Evolutionary conservation across 2,113 vertebrate genomes (phyloP), one percentile per base, ranked within the genome.

Genomic region (Indri indri): DNA sequence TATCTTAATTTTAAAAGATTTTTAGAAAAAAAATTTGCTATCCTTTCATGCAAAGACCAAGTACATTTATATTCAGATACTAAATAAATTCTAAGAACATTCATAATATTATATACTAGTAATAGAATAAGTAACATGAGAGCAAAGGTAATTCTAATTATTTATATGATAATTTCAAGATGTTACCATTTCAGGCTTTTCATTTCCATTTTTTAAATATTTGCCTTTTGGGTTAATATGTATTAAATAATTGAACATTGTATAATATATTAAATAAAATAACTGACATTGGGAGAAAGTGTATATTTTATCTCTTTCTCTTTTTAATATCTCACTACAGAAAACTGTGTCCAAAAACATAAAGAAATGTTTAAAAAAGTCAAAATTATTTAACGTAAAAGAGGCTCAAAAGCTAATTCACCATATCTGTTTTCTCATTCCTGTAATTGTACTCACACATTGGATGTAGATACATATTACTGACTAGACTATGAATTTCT

Each of bases 61-160:
- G 13, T 25, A 0, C 20, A 76, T 89, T 74, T 77, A 87, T 65
- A 83, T 88, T 85, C 37, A 71, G 3, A 79, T 77, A 65, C 4
- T 77, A 77, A 77, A 20, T 81, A 87, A 82, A 6, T 76, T 82
- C 14, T 77, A 45, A 65, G 8, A 92, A 81, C 5, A 0, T 73
- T 65, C 63, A 52, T 76, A 76, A 34, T 65, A 70, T 37, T 73
- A 50, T 52, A 34, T 61, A 74, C 8, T 30, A 20, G 6, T 74
- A 85, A 83, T 68, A 90, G 80, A 80, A 83, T 74, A 90, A 88
- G 16, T 32, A 92, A 94, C 42, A 40, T 74, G n/a, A 88, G 20
- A 23, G 7, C 65, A 63, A 95, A 74, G 23, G 5, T 52, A 10
- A 45, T 27, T 90, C 4, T 71, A 45, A 83, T 71, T 52, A 93